A percentile compares a stretch with the other conserved stretches of the same genome.
phyloP scores from a whole-genome alignment of 2,888 invertebrate genomes.

The Ceriagrion tenellum region DNA sequence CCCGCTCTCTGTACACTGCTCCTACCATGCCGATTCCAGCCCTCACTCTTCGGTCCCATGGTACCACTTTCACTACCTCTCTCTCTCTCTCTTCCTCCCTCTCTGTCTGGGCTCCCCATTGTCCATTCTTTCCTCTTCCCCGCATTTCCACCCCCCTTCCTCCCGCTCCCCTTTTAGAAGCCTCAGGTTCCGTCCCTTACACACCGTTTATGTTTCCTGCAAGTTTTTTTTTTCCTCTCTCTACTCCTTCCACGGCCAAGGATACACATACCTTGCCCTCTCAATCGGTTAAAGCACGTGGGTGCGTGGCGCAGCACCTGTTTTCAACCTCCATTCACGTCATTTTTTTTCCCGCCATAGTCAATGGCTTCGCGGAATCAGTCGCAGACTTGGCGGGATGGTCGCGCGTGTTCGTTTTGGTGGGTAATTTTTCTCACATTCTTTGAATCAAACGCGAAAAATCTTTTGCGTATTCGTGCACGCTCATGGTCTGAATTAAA shows the following conservation, averaged over 20 bases:
- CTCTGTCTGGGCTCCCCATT: background rate
- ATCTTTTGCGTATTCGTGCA: too few relatives aligned
- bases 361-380: too few relatives aligned
- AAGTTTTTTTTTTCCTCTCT: background rate
- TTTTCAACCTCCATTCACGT: background rate
- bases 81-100: background rate
- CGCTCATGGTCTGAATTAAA: too few relatives aligned
- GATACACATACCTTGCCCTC: background rate
- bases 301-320: background rate
- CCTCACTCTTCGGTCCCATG: background rate
- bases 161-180: background rate
- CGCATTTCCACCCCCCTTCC: too few relatives aligned
- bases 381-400: too few relatives aligned
- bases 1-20: too few relatives aligned
- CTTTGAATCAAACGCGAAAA: too few relatives aligned
- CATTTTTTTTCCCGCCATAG: too few relatives aligned
- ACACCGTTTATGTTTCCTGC: background rate
- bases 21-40: background rate
- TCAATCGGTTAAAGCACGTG: background rate
- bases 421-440: too few relatives aligned
- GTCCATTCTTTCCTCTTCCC: background rate
- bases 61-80: background rate
- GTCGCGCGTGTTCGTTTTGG: too few relatives aligned
- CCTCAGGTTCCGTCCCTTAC: background rate
- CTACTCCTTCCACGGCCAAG: background rate